These are phyloP conservation scores for Trichechus manatus DNA, from an alignment of 2,113 vertebrate genomes.

Conservation along the genomic window DNA sequence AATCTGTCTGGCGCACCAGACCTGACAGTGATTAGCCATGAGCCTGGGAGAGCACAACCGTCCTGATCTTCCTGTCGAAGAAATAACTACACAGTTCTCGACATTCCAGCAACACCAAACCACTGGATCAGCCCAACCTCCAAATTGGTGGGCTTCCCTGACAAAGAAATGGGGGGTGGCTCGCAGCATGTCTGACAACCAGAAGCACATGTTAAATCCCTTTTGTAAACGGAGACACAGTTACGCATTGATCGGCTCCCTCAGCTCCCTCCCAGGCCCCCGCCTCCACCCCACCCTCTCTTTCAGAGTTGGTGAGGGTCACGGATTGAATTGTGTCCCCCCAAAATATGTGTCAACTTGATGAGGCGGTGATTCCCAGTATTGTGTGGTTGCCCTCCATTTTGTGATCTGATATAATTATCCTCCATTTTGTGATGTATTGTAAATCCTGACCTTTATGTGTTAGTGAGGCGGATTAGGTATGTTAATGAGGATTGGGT, in stretches of 20 bases:
- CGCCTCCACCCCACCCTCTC: not conserved
- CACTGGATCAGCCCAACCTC: slow-evolving; percentile 77
- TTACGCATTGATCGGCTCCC: slow-evolving; percentile 62
- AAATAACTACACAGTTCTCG: slow-evolving; percentile 67
- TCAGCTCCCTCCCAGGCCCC: not conserved
- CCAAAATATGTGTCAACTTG: too few species aligned
- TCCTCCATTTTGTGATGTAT: too few species aligned
- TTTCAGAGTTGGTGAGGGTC: slow-evolving; percentile 69
- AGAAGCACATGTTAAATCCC: slow-evolving; percentile 82
- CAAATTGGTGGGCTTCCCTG: slow-evolving; percentile 79
- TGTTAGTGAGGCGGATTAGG: too few species aligned
- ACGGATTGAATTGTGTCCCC: too few species aligned
- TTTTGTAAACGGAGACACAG: slow-evolving; percentile 76
- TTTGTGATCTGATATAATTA: too few species aligned
- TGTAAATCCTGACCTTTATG: too few species aligned
- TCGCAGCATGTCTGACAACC: slow-evolving; percentile 80
- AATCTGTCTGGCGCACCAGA: not conserved
- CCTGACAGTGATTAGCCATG: not conserved
- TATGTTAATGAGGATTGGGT: too few species aligned
- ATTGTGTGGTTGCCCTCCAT: too few species aligned
- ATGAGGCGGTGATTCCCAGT: too few species aligned
- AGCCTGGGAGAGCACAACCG: slow-evolving; percentile 58
- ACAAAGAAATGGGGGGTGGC: slow-evolving; percentile 77
- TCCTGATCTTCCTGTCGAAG: not conserved
- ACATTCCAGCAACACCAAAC: slow-evolving; percentile 79